phyloP scores from a whole-genome alignment of 1,140 invertebrate species.

The Neotoxoptera formosana region DNA sequence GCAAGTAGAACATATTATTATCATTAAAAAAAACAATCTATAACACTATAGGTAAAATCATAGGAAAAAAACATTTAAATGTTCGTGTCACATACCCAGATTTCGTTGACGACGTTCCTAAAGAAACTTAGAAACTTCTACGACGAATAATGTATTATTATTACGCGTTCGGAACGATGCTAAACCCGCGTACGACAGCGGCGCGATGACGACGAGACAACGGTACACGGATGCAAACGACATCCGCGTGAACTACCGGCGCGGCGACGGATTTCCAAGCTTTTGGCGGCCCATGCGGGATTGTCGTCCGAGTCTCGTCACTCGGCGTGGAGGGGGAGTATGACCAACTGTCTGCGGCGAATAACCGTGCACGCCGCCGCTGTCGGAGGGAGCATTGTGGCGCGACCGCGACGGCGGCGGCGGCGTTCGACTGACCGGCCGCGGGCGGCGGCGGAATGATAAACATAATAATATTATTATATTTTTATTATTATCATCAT shows the following conservation, averaged over 20 bases:
- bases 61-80: neutral
- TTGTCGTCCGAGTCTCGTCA: slow-evolving; percentile 7
- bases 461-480: neutral
- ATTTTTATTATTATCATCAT: too few species aligned
- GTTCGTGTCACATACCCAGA: neutral
- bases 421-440: too few species aligned
- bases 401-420: neutral
- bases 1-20: neutral
- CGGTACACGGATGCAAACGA: neutral
- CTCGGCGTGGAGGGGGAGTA: neutral
- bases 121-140: neutral
- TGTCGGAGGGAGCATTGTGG: neutral
- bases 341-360: slow-evolving; percentile 39
- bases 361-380: slow-evolving; percentile 29
- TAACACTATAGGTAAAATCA: neutral
- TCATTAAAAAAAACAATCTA: neutral
- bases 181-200: neutral
- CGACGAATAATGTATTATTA: neutral
- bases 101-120: neutral
- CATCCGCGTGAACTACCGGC: slow-evolving; percentile 42
- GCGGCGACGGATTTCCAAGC: slow-evolving; percentile 31
- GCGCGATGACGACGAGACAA: neutral
- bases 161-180: neutral
- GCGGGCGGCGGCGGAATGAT: neutral
- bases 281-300: slow-evolving; percentile 31